Evolutionary conservation across 2,113 vertebrate species (phyloP), one percentile per base, ranked within the genome.

Genomic region (Martes martes): DNA sequence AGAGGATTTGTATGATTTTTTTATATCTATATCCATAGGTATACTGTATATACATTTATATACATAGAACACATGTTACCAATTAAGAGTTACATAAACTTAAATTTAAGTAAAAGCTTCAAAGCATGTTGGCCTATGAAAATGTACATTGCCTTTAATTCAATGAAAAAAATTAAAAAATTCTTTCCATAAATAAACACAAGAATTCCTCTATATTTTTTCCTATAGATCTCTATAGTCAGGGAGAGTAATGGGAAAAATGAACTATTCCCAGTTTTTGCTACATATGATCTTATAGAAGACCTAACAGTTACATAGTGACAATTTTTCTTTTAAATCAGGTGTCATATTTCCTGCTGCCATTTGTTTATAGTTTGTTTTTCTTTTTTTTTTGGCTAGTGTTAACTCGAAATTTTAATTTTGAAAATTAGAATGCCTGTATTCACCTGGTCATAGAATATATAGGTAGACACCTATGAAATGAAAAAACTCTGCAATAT

Each of bases 21-120:
- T 84, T 81, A 28, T 96, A 91, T 82, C 90, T 96, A 63, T 92
- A 74, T 52, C 69, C 31, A 4, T 82, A 96, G 71, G 47, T 90
- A 93, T 65, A 82, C 21, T 91, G 7, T 92, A 7, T 67, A 81
- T 19, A 95, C 63, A 83, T 65, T 97, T 85, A 91, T 82, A 91
- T 95, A 39, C 33, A 95, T 61, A 94, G 76, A 63, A 63, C 97
- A 98, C 85, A 95, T 97, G 97, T 73, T 97, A 76, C 89, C 96
- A 96, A 98, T 97, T 98, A 97, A 91, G 96, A 97, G 85, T 94
- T 97, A 89, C 50, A 83, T 94, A 97, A 97, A 97, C 94, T 94
- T 96, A 88, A 94, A 93, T 59, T 73, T 94, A 94, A 98, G 79
- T 89, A 89, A 97, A 94, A 94, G 28, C 92, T 97, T 97, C 97